Evolutionary conservation across 2,888 invertebrate species (phyloP).

Genomic region (Teinopalpus imperialis): DNA sequence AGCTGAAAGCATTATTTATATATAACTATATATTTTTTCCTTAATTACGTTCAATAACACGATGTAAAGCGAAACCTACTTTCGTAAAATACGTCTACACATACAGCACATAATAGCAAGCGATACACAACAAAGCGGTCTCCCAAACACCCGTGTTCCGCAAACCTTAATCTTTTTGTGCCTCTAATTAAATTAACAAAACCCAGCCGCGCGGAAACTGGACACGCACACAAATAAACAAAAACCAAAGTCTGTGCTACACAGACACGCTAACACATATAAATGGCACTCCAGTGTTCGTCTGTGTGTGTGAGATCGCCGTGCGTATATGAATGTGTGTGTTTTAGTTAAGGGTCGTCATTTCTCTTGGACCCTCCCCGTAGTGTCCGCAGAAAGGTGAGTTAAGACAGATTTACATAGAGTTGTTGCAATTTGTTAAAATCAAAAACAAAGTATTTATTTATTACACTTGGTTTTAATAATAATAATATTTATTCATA

Average conservation of each 20-base stretch:
- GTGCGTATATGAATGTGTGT: conserved; percentile 70
- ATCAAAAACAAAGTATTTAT: too few species aligned
- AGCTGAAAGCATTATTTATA: too few species aligned
- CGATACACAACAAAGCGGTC: conserved; percentile 65
- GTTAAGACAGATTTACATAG: conserved; percentile 63
- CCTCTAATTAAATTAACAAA: conserved; percentile 82
- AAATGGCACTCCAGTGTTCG: conserved; percentile 37
- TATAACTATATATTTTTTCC: background rate
- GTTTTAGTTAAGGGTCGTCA: conserved; percentile 83
- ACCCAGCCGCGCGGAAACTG: conserved; percentile 79
- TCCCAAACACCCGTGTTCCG: conserved; percentile 73
- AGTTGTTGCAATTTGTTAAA: conserved; percentile 41
- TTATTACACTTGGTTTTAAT: too few species aligned
- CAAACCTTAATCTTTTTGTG: conserved; percentile 79
- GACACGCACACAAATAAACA: conserved; percentile 60
- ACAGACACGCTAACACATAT: conserved; percentile 42
- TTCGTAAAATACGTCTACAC: conserved; percentile 16
- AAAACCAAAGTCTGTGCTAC: conserved; percentile 39
- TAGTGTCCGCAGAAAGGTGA: conserved; percentile 82
- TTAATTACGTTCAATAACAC: conserved; percentile 9
- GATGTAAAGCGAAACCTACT: conserved; percentile 7
- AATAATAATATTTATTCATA: too few species aligned
- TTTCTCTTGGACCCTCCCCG: conserved; percentile 82
- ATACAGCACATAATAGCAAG: conserved; percentile 34
- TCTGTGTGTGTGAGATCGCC: conserved; percentile 58